phyloP scores from a whole-genome alignment of 30 jellyfish, hydroid and myxozoan genomes.

The Haliclystus octoradiatus region DNA sequence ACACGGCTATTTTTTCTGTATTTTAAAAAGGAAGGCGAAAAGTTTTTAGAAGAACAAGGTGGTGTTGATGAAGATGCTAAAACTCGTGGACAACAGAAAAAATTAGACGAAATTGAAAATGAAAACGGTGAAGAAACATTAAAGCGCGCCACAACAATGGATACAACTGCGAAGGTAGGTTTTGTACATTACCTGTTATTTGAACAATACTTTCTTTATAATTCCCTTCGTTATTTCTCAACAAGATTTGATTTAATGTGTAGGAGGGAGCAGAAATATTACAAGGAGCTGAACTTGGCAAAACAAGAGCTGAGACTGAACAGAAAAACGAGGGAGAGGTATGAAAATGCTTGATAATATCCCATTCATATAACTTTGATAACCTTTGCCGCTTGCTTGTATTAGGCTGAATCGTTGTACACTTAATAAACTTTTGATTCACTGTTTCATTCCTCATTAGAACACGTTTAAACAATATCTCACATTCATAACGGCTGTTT shows the following conservation, averaged over 20 bases:
- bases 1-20: no score
- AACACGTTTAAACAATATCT: no score
- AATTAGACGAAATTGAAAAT: conserved; percentile 10
- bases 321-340: conserved; percentile 12
- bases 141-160: conserved; percentile 57
- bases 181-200: not conserved
- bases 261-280: conserved; percentile 58
- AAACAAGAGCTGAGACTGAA: conserved; percentile 28
- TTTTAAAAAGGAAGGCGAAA: conserved; percentile 55
- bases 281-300: conserved; percentile 56
- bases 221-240: no score
- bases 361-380: no score
- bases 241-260: not conserved
- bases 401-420: no score
- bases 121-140: conserved; percentile 20
- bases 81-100: conserved; percentile 55
- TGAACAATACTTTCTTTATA: no score
- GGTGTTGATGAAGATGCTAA: conserved; percentile 50
- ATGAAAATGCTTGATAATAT: no score
- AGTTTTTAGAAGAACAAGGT: conserved; percentile 38
- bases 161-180: conserved; percentile 60
- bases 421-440: no score
- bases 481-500: no score
- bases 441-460: no score
- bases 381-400: no score